phyloP scores from a whole-genome alignment of 2,113 vertebrate genomes.

The Chascanopsetta lugubris region DNA sequence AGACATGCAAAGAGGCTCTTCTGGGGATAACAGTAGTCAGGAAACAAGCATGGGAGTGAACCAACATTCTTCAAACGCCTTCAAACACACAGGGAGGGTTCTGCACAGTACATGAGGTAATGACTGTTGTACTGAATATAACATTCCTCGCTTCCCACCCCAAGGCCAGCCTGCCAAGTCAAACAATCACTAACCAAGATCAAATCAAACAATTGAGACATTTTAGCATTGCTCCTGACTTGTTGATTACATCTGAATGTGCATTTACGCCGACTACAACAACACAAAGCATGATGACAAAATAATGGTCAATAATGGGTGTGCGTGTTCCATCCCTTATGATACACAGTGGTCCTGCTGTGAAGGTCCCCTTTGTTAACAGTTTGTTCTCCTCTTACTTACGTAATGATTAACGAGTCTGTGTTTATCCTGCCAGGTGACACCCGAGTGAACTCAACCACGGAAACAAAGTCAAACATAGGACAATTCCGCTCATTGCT shows the following conservation, averaged over 20 bases:
- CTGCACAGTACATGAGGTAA: conserved; percentile 18
- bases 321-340: conserved; percentile 32
- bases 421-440: background rate
- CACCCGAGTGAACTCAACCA: background rate
- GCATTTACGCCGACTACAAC: background rate
- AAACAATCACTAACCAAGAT: conserved; percentile 50
- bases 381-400: conserved; percentile 28
- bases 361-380: conserved; percentile 59
- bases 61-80: conserved; percentile 61
- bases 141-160: conserved; percentile 40
- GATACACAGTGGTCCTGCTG: conserved; percentile 44
- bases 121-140: conserved; percentile 30
- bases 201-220: conserved; percentile 1
- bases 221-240: background rate
- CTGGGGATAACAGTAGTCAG: conserved; percentile 26
- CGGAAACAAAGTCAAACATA: background rate
- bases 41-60: conserved; percentile 59
- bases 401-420: conserved; percentile 60
- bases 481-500: background rate
- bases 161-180: conserved; percentile 28
- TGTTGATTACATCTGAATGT: conserved; percentile 1
- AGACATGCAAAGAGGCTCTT: conserved; percentile 23
- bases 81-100: conserved; percentile 37
- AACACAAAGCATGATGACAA: background rate
- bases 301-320: conserved; percentile 16